These are phyloP conservation scores for Acridotheres tristis DNA, from an alignment of 2,797 vertebrate genomes.

Conservation along the genomic window DNA sequence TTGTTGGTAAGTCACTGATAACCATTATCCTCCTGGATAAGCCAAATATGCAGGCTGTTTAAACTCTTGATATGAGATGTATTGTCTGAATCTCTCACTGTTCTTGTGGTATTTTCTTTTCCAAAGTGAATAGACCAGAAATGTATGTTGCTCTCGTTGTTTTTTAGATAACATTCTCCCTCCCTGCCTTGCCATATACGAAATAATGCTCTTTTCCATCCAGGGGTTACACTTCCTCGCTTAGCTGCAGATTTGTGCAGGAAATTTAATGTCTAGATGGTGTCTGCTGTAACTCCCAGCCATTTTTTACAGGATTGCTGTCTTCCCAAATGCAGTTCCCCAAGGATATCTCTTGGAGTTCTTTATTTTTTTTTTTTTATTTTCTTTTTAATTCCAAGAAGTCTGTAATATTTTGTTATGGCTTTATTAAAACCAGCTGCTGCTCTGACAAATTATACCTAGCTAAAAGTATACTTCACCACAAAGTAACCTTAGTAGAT, in stretches of 20 bases:
- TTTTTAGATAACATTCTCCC: not conserved
- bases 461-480: not conserved
- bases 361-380: not conserved
- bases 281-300: not conserved
- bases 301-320: not conserved
- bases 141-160: not conserved
- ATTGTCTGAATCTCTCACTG: not conserved
- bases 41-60: not conserved
- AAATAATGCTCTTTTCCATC: not conserved
- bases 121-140: constrained; percentile 9
- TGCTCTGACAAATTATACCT: not conserved
- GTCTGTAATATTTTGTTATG: not conserved
- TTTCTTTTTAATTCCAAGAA: not conserved
- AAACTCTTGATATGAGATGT: not conserved
- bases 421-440: not conserved
- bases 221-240: not conserved
- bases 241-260: not conserved
- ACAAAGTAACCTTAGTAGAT: not conserved
- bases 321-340: not conserved
- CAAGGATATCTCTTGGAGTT: accelerated
- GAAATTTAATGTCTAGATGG: not conserved
- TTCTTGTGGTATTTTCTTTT: not conserved
- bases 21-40: constrained; percentile 21
- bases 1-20: constrained; percentile 1
- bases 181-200: not conserved